phyloP scores from a whole-genome alignment of 2,797 vertebrate species.

The Falco rusticolus region DNA sequence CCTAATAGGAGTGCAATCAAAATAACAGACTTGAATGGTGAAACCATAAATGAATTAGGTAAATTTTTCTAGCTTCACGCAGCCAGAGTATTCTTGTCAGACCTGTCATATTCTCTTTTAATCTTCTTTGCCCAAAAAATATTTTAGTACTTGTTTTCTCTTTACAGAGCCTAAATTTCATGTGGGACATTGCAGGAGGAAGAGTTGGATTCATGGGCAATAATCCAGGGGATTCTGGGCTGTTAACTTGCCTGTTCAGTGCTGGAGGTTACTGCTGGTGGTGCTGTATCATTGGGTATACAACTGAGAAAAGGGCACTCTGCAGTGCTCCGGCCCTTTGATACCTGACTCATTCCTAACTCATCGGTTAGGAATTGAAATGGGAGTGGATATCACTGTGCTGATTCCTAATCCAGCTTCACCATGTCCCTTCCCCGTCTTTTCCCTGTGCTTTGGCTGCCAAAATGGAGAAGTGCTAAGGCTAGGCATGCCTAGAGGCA shows the following conservation, averaged over 20 bases:
- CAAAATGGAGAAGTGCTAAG: neutral
- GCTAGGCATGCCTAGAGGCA: neutral
- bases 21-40: neutral
- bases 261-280: neutral
- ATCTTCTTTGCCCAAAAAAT: neutral
- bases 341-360: neutral
- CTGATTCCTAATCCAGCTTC: neutral
- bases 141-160: neutral
- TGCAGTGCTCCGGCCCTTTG: neutral
- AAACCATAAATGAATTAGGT: neutral
- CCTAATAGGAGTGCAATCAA: neutral
- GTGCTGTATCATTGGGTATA: neutral
- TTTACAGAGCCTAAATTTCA: neutral
- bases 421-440: neutral
- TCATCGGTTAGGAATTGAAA: neutral
- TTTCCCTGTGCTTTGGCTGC: neutral
- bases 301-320: neutral
- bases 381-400: rapidly evolving
- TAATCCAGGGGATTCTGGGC: neutral
- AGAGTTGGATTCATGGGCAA: neutral
- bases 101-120: neutral
- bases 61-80: neutral
- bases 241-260: neutral
- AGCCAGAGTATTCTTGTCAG: neutral
- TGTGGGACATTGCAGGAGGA: neutral